Evolutionary conservation across 2,113 vertebrate genomes (phyloP).

Genomic region (Austrofundulus limnaeus): DNA sequence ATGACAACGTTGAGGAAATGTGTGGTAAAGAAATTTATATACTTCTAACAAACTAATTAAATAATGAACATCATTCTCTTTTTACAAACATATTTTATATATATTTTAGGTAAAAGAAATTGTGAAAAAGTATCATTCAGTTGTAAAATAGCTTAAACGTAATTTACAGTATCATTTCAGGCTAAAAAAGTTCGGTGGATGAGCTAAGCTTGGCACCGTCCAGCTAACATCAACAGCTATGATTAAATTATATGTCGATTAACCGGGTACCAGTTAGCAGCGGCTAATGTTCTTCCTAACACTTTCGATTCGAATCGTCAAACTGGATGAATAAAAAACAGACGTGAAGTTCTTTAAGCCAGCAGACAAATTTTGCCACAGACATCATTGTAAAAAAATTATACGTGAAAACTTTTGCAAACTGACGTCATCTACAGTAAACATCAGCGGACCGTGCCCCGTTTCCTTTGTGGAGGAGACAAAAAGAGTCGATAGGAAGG

Average conservation of each 20-base stretch:
- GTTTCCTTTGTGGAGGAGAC: slow-evolving; percentile 73
- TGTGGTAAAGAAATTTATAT: not conserved
- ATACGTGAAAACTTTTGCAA: slow-evolving; percentile 45
- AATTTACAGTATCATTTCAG: not conserved
- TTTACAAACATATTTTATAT: too few species aligned
- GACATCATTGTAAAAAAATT: slow-evolving; percentile 23
- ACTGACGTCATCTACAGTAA: slow-evolving; percentile 63
- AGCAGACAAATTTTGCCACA: fast-evolving
- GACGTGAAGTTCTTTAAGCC: not conserved
- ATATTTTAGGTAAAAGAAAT: too few species aligned
- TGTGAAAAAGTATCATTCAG: too few species aligned
- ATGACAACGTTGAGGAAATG: not conserved
- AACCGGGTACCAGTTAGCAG: slow-evolving; percentile 58
- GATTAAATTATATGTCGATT: slow-evolving; percentile 45
- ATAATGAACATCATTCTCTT: too few species aligned
- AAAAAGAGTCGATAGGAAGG: slow-evolving; percentile 67
- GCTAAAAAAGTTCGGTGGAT: not conserved
- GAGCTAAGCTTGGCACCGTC: not conserved
- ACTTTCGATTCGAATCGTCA: slow-evolving; percentile 21
- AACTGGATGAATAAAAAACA: not conserved
- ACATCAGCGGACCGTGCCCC: slow-evolving; percentile 34
- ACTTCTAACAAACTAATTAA: not conserved
- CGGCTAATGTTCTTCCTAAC: slow-evolving; percentile 58
- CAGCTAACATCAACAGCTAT: slow-evolving; percentile 21
- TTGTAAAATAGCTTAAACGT: not conserved